Evolutionary conservation across 2,888 invertebrate species (phyloP), one percentile per base, ranked within the genome.

Genomic region (Portevinia maculata): DNA sequence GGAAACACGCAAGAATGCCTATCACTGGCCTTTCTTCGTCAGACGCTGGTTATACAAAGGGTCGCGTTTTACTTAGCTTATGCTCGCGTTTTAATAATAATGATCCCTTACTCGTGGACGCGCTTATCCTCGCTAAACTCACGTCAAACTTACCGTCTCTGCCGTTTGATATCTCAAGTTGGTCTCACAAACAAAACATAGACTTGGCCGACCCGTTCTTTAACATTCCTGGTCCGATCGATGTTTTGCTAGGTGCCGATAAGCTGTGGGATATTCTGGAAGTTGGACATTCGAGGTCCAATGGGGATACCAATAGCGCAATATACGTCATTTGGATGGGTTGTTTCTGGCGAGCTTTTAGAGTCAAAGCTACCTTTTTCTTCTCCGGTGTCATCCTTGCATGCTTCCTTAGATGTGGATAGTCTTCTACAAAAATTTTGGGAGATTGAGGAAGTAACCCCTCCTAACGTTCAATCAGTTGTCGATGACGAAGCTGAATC

Each of bases 181-280:
- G 28, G 11, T n/a, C 11, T 15, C 24, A 46, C 11, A 46, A 55
- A 24, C 24, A 4, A 11, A 24, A 32, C 3, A 21, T 44, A 19
- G 46, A 44, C n/a, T 44, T 44, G 0, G 55, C 44, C 2, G 32
- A 67, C 48, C 57, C 69, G 0, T 7, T 15, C 4, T 57, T 57
- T 4, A 69, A 69, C 1, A 1, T 48, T 1, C 34, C 48, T 39
- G 24, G 17, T 1, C 37, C 48, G 17, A 48, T 57, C 11, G 69
- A 67, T 15, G 17, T 55, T 15, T n/a, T 67, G 9, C 46, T 67
- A 1, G 55, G 67, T 2, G 67, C 44, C 19, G 52, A 53, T 9
- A 52, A 59, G 13, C n/a, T 44, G 1, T 59, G 30, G 30, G 30
- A 4, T 1, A 44, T 44, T 11, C 9, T 44, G 15, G 41, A 17